Base-by-base conservation (phyloP, 2,888 invertebrate genomes). In the Athripsodes cinereus region DNA sequence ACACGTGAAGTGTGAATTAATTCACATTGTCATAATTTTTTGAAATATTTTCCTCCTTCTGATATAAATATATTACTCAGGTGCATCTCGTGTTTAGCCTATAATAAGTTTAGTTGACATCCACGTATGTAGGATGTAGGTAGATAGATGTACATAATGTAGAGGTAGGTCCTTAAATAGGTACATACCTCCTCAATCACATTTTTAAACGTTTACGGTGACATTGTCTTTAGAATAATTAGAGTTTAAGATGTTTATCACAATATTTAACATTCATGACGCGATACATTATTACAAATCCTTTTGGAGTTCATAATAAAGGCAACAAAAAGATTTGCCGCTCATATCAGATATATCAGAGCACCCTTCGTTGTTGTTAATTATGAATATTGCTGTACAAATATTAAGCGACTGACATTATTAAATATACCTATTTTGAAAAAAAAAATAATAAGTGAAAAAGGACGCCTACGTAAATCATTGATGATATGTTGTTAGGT, bases 211-310 rank as follows among this genome's bases (percentile, higher is more conserved):
- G 40, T 40, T 40, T 40, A 40, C 40, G 13, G 5, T 40, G 40
- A 40, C 40, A 40, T 40, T 40, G 40, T 40, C 40, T 40, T 40
- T 40, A 40, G 40, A 40, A 40, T 40, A 40, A 40, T 40, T 40
- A 40, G 40, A 40, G n/a, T 16, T 16, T 8, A 2, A 40, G 40
- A 40, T 40, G 40, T 40, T 40, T 40, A 40, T 40, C 40, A 40
- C 3, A 40, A 40, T 40, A 40, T 40, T 26, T 40, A 40, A 40
- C 40, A 40, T 40, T 40, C 40, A 40, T 13, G 16, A 40, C 40
- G 40, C 16, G 40, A 8, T 40, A 40, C 16, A 40, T 40, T 40
- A n/a, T 40, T 40, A 40, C 13, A 3, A 16, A 16, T 13, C 40
- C 40, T 40, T 40, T 40, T 40, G 3, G 13, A 13, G 40, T n/a